A percentile compares a stretch with the other conserved stretches of the same genome.
These are phyloP conservation scores for Ephydatia muelleri DNA, from an alignment of 37 sponge, comb jelly and placozoan species.

Conservation along the genomic window DNA sequence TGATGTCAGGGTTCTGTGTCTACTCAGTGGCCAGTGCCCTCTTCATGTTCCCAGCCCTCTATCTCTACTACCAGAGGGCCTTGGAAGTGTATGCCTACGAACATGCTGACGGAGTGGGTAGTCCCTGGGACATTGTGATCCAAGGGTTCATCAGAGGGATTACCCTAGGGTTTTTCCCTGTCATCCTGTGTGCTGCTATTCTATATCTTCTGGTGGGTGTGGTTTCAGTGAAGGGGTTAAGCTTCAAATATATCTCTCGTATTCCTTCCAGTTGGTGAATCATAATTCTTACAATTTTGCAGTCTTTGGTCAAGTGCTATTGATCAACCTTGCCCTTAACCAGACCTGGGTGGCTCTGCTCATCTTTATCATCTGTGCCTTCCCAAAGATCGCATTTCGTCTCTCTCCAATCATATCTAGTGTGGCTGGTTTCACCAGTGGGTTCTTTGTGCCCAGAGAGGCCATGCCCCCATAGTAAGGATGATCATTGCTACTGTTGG, in stretches of 20 bases:
- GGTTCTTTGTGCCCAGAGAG: constrained; percentile 63
- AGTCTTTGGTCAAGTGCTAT: constrained; percentile 34
- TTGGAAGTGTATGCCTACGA: constrained; percentile 63
- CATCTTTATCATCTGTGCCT: constrained; percentile 40
- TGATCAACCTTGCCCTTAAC: constrained; percentile 71
- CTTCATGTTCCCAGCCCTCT: constrained; percentile 91
- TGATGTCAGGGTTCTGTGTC: constrained; percentile 91
- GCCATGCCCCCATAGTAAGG: constrained; percentile 55
- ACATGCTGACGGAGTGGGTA: constrained; percentile 64
- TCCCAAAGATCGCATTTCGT: constrained; percentile 38
- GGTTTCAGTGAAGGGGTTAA: not conserved
- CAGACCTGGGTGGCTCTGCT: constrained; percentile 74
- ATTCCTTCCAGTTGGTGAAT: constrained; percentile 36
- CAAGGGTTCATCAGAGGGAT: constrained; percentile 70
- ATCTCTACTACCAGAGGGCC: constrained; percentile 62
- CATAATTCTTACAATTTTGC: not conserved
- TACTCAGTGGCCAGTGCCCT: constrained; percentile 91
- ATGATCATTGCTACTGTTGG: not conserved
- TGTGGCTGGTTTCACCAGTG: constrained; percentile 75
- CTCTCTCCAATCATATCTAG: constrained; percentile 69
- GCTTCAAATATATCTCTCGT: not conserved
- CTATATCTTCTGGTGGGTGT: constrained; percentile 60
- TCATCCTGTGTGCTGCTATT: constrained; percentile 53
- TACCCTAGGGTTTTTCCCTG: constrained; percentile 53
- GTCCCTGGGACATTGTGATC: constrained; percentile 52